A percentile compares a stretch with the other conserved stretches of the same genome.
Conservation (phyloP, 2,797 vertebrate genomes). For the Neomorphus geoffroyi region DNA sequence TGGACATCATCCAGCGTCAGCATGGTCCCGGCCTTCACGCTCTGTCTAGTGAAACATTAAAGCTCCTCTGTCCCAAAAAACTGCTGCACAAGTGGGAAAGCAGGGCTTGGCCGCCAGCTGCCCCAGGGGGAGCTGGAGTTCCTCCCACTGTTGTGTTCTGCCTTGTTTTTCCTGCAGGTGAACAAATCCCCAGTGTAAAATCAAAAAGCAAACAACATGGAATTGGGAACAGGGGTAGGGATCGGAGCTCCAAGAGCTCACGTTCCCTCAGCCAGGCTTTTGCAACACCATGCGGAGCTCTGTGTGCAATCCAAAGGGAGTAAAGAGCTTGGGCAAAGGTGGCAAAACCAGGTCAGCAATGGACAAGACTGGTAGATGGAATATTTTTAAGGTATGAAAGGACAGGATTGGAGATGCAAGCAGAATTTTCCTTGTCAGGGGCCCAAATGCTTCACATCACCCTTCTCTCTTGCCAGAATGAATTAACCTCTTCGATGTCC, state of each 20-base stretch:
- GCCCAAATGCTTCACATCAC: background rate
- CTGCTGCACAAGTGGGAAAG: background rate
- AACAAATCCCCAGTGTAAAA: background rate
- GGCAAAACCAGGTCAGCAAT: background rate
- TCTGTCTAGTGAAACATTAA: background rate
- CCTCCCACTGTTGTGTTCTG: background rate
- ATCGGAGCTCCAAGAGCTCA: fast-evolving
- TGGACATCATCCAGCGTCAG: background rate
- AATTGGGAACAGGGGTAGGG: background rate
- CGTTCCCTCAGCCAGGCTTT: background rate
- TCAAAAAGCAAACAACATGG: background rate
- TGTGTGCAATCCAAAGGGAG: fast-evolving
- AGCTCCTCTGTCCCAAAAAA: background rate
- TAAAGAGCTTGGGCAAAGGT: background rate
- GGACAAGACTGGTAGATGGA: background rate
- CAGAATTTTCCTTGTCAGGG: background rate
- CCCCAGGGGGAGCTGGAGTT: background rate
- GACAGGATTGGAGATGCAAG: fast-evolving
- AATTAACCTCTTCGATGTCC: fast-evolving
- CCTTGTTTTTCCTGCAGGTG: background rate
- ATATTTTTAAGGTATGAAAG: background rate
- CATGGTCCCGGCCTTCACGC: slow-evolving; percentile 5
- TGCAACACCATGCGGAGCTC: background rate
- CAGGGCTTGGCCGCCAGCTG: background rate
- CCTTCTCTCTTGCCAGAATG: fast-evolving